Evolutionary conservation across 2,113 vertebrate genomes (phyloP), one percentile per base, ranked within the genome.

Genomic region (Gasterosteus nipponicus): DNA sequence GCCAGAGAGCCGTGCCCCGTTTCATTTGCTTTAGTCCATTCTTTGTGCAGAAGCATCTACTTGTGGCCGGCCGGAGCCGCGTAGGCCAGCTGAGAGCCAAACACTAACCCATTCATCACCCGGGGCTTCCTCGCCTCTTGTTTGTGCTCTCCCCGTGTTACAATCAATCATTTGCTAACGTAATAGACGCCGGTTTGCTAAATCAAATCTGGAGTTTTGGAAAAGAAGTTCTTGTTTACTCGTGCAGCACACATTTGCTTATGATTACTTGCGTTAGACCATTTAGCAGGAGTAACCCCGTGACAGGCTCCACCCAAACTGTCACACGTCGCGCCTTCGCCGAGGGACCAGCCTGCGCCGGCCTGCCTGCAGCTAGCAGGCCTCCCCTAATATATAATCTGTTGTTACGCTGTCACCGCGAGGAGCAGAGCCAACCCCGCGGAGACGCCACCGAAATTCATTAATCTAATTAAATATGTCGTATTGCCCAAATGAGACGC

Each of bases 381-480:
- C 95, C 94, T 94, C 73, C 84, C 93, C 95, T 92, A 96, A 96
- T 96, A 97, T 96, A 96, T 94, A 97, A 96, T 96, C 94, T 96
- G 96, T 96, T 96, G 95, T 96, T 97, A 95, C 94, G 93, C 96
- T 95, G 97, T 98, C 94, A 95, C 95, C 93, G 94, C 92, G 86
- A 97, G 95, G 96, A 96, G 96, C 95, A 93, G 95, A 95, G 89
- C 94, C 94, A 95, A 95, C 95, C 95, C 97, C 95, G 94, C 90
- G 70, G 97, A 97, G 97, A 97, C 95, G 87, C 86, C 94, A 94
- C 96, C 93, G 96, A 96, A 97, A 96, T 98, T 98, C 96, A 98
- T 98, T 98, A 98, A 98, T 98, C 96, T 99, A 98, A 98, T 99
- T 98, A 97, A 98, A 98, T 96, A 97, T 96, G 95, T 97, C 94